Evolutionary conservation across 2,113 vertebrate genomes (phyloP).

Genomic region (Protomyctophum bolini): DNA sequence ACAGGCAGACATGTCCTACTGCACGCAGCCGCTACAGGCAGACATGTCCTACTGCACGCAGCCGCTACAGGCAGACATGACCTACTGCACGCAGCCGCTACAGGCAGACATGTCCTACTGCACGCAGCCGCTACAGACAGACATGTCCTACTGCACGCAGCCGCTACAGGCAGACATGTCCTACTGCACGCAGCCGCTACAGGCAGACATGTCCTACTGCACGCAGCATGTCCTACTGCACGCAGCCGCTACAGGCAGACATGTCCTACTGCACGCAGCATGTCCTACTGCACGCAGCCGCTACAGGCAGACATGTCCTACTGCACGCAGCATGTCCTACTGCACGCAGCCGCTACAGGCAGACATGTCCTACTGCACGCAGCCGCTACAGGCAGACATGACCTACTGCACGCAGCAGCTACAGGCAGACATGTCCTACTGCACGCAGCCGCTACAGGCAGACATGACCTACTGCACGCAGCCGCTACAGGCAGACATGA

Average conservation of each 20-base stretch:
- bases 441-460: conserved; percentile 34
- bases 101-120: conserved; percentile 35
- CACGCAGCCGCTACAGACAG: conserved; percentile 31
- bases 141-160: conserved; percentile 31
- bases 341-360: conserved; percentile 34
- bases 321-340: conserved; percentile 24
- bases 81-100: conserved; percentile 26
- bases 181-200: conserved; percentile 27
- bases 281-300: conserved; percentile 26
- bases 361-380: conserved; percentile 29
- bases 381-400: conserved; percentile 28
- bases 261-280: no score
- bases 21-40: conserved; percentile 34
- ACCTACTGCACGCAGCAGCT: conserved; percentile 30
- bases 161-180: conserved; percentile 27
- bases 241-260: conserved; percentile 28
- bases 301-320: no score
- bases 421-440: conserved; percentile 32
- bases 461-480: conserved; percentile 29
- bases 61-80: conserved; percentile 29
- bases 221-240: conserved; percentile 34
- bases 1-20: conserved; percentile 32
- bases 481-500: conserved; percentile 29
- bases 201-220: no score
- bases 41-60: conserved; percentile 29